A percentile compares a stretch with the other conserved stretches of the same genome.
phyloP scores from a whole-genome alignment of 1,140 invertebrate genomes.

The Drosophila equinoxialis region DNA sequence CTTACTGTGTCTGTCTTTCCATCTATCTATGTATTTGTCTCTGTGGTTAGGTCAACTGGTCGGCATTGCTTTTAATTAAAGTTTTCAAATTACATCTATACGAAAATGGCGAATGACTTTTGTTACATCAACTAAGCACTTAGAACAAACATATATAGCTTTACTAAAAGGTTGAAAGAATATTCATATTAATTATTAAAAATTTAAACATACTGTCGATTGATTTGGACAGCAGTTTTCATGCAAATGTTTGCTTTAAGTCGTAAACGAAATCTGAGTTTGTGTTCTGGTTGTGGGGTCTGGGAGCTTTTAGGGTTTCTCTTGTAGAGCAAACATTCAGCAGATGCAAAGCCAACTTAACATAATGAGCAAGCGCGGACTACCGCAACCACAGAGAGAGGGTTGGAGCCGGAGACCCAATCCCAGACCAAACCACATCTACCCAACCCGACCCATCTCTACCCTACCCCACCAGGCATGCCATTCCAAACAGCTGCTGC shows the following conservation, averaged over 20 bases:
- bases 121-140: conserved; percentile 29
- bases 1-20: background rate
- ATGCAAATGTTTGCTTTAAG: conserved; percentile 8
- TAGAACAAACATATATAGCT: background rate
- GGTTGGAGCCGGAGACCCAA: conserved; percentile 22
- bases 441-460: conserved; percentile 38
- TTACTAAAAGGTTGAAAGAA: background rate
- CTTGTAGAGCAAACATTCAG: conserved; percentile 21
- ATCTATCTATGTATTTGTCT: conserved; percentile 19
- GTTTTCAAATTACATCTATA: conserved; percentile 61
- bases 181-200: conserved; percentile 33
- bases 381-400: conserved; percentile 13
- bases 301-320: background rate
- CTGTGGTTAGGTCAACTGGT: conserved; percentile 25
- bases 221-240: conserved; percentile 5
- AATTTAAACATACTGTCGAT: conserved; percentile 16
- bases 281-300: background rate
- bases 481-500: conserved; percentile 64
- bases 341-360: conserved; percentile 45
- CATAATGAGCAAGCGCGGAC: conserved; percentile 57
- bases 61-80: conserved; percentile 68
- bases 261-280: conserved; percentile 1
- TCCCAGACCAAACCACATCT: conserved; percentile 40
- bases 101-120: conserved; percentile 60
- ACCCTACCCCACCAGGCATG: conserved; percentile 43